Evolutionary conservation across 1,140 invertebrate species (phyloP), one percentile per base, ranked within the genome.

Genomic region (Zophobas atratus): DNA sequence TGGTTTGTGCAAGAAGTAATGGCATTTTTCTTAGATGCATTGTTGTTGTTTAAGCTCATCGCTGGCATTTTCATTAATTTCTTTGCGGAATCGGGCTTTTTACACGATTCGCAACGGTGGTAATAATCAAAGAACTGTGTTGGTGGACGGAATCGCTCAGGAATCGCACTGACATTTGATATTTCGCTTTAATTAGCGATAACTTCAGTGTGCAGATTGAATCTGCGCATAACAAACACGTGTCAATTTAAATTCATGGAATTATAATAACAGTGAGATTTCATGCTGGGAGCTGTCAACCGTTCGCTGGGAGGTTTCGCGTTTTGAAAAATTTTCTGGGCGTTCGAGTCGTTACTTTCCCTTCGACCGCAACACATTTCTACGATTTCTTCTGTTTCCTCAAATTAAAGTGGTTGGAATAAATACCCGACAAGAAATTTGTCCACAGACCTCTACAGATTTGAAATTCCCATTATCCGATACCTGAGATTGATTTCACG

Each of bases 381-480:
- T 55, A 55, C 53, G 53, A 20, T 55, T 55, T 55, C 53, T 33
- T 34, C 53, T 34, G 35, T 34, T 55, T 55, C 53, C 53, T 34
- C 20, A 20, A 20, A 20, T 20, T 20, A 20, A 33, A 55, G 35
- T 55, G 35, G 35, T 55, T 20, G 53, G 53, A 55, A 55, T 32
- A 55, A 55, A 34, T 32, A 55, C 53, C 20, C 20, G 20, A 20
- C 20, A 55, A 55, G 53, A 55, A 55, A 55, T 55, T 55, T n/a
- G 53, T 55, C 5, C 35, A 34, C 20, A 46, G 35, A 38, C 41
- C 32, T 38, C 60, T 38, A 2, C 60, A 6, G 49, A 20, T 51
- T 51, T 35, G 70, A 39, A 72, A 51, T 77, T 77, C 76, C 76
- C 76, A 77, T 71, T 57, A 77, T 53, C 35, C 55, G 70, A 77